phyloP scores from a whole-genome alignment of 2,113 vertebrate species.

The Hippoglossus stenolepis region DNA sequence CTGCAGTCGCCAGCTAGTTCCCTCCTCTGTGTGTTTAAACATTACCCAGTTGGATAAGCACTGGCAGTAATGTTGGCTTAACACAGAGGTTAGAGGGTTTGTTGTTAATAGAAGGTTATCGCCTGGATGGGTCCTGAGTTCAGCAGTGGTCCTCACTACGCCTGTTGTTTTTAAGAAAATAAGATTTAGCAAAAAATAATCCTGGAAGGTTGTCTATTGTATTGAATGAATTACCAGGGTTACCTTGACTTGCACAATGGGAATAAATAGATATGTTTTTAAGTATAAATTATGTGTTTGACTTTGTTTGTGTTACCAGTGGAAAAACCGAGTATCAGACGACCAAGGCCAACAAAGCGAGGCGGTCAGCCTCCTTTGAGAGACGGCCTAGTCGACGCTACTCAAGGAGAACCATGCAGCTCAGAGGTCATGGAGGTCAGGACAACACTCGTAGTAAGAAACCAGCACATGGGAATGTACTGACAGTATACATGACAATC shows the following conservation, averaged over 20 bases:
- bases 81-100: conserved; percentile 66
- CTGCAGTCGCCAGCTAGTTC: conserved; percentile 23
- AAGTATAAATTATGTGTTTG: not conserved
- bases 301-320: conserved; percentile 66
- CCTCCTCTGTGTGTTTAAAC: conserved; percentile 66
- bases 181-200: not conserved
- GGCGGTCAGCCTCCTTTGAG: conserved; percentile 94
- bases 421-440: conserved; percentile 91
- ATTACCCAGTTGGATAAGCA: conserved; percentile 64
- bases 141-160: conserved; percentile 51
- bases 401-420: conserved; percentile 90
- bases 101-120: conserved; percentile 61
- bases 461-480: not conserved
- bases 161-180: conserved; percentile 15
- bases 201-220: not conserved
- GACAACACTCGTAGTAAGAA: not conserved
- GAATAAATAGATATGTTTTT: not conserved
- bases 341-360: conserved; percentile 95
- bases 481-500: not conserved
- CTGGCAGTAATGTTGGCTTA: conserved; percentile 63
- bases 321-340: conserved; percentile 99
- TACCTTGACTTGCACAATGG: not conserved
- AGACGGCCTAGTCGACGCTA: conserved; percentile 96
- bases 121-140: conserved; percentile 61
- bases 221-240: not conserved